Conservation (phyloP, 2,113 vertebrate genomes). For the Indri indri region DNA sequence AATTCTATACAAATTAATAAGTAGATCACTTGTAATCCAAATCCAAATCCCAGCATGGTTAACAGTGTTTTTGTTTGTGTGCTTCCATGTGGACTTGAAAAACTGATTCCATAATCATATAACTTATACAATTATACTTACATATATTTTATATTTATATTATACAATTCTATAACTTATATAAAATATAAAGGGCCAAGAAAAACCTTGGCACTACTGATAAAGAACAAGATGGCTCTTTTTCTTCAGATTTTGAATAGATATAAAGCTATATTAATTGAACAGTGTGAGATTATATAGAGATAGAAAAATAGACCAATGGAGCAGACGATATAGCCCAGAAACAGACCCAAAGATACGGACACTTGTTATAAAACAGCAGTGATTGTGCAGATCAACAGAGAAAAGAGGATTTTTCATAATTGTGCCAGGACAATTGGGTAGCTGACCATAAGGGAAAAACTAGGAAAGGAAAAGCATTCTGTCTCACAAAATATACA, state of each 20-base stretch:
- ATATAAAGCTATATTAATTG: not conserved
- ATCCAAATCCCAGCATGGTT: not conserved
- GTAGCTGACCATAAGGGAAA: not conserved
- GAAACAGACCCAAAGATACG: not conserved
- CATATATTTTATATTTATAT: not conserved
- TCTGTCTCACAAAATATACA: not conserved
- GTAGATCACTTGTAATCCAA: not conserved
- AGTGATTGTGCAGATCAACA: not conserved
- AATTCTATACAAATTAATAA: not conserved
- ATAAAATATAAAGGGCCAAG: not conserved
- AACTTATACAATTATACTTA: not conserved
- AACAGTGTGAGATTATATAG: not conserved
- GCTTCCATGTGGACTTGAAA: not conserved
- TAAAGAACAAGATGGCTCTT: not conserved
- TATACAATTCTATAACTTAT: not conserved
- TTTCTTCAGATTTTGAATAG: not conserved
- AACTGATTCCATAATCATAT: not conserved
- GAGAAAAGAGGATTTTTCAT: not conserved
- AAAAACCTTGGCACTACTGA: not conserved
- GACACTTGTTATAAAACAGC: not conserved
- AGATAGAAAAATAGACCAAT: not conserved
- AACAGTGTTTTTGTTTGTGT: not conserved
- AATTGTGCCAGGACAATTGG: not conserved
- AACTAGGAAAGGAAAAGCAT: not conserved
- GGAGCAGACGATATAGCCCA: not conserved